phyloP scores from a whole-genome alignment of 2,797 vertebrate species.

The Coregonus sp. region DNA sequence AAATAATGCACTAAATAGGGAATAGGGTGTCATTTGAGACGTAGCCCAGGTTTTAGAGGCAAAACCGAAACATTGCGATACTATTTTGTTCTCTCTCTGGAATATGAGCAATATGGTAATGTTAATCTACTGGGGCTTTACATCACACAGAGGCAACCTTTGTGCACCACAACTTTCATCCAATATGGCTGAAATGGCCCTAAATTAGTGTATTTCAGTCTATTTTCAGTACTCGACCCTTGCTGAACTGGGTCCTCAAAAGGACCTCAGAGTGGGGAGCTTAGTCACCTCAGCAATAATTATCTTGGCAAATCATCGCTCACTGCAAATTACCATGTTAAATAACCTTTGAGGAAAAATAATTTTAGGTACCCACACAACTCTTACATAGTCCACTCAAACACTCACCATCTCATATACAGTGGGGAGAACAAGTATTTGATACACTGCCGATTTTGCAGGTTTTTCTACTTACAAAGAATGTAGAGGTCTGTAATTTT shows the following conservation, averaged over 20 bases:
- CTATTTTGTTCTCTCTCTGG: slow-evolving; percentile 20
- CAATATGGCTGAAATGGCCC: slow-evolving; percentile 28
- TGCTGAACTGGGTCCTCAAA: slow-evolving; percentile 16
- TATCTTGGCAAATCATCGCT: slow-evolving; percentile 40
- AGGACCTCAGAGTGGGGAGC: slow-evolving; percentile 16
- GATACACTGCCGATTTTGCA: no score
- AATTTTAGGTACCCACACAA: slow-evolving; percentile 10
- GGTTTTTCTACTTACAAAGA: no score
- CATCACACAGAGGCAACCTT: slow-evolving; percentile 1
- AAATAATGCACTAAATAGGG: not conserved
- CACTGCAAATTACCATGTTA: slow-evolving; percentile 24
- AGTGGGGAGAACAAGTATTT: no score
- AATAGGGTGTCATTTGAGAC: not conserved
- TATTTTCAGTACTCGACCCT: not conserved
- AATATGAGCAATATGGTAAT: slow-evolving; percentile 17
- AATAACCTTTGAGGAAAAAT: slow-evolving; percentile 32
- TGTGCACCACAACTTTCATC: slow-evolving; percentile 13
- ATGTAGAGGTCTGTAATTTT: no score
- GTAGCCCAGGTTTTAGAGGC: not conserved
- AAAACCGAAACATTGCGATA: not conserved
- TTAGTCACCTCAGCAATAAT: slow-evolving; percentile 28
- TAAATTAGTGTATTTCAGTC: slow-evolving; percentile 13
- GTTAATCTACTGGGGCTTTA: not conserved
- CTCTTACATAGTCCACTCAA: no score
- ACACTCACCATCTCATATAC: no score